Evolutionary conservation across 1,140 invertebrate genomes (phyloP), one percentile per base, ranked within the genome.

Genomic region (Nebria ingens): DNA sequence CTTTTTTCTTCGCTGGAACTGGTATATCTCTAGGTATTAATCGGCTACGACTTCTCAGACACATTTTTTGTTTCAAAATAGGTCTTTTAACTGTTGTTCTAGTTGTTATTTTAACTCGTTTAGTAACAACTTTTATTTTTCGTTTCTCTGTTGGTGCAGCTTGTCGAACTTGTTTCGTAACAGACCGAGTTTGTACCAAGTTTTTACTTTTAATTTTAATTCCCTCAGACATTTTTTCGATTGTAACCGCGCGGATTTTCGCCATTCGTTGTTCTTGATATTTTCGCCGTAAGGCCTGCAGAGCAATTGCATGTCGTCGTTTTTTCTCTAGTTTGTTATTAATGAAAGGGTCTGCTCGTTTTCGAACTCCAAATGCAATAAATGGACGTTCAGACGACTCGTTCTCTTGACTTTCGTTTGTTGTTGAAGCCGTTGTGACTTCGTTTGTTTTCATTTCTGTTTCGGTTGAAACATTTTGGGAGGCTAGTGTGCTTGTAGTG

Each of bases 241-340:
- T 70, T 19, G 69, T 69, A 20, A 69, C 60, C 6, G 69, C 69
- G 9, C 69, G 57, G 22, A 71, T 70, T 59, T 82, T 82, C 1
- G 78, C 78, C 25, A 83, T 68, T 57, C 79, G 71, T 60, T 83
- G 80, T 54, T 81, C 78, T 60, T 82, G 80, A 61, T 84, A 83
- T 63, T 85, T 84, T 53, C 79, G 76, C 58, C 80, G 76, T 2
- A 84, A 63, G 2, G 80, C 78, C 62, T 82, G 76, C 17, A 83
- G 71, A 1, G 79, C 76, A 2, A 75, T 69, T 25, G 73, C 68
- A 59, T 71, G 69, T 29, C 69, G 58, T 38, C 69, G 53, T 57
- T 71, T 71, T 53, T 63, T 65, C 56, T 71, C 69, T 68, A 71
- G 68, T 57, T 63, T 65, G 51, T 65, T 70, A n/a, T 70, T 66